Conservation (phyloP, 2,888 invertebrate genomes). For the Gari tellinella region DNA sequence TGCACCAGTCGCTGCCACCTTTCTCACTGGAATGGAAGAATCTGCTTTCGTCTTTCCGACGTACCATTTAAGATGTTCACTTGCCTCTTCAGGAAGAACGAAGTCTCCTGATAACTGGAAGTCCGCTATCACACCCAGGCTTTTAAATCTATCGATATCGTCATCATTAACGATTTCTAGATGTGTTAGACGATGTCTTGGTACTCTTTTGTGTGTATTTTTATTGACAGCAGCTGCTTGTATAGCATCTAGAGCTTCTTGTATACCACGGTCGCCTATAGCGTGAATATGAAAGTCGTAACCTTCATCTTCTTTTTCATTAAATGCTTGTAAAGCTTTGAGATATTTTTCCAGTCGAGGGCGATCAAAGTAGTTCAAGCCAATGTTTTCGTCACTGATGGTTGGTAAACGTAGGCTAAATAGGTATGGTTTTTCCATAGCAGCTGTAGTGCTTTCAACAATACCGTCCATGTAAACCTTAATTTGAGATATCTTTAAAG, state of each 20-base stretch:
- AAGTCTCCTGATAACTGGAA: too few relatives aligned
- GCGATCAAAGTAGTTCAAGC: slow-evolving; percentile 50
- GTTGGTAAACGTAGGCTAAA: slow-evolving; percentile 30
- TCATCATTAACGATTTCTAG: too few relatives aligned
- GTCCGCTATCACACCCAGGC: too few relatives aligned
- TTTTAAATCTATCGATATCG: too few relatives aligned
- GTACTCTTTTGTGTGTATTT: too few relatives aligned
- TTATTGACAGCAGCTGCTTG: slow-evolving; percentile 1
- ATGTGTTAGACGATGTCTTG: too few relatives aligned
- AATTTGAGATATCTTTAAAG: slow-evolving; percentile 34
- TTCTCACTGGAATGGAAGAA: too few relatives aligned
- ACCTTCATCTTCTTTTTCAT: slow-evolving; percentile 17
- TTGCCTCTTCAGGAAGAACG: too few relatives aligned
- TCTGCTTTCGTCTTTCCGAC: too few relatives aligned
- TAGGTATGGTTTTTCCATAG: slow-evolving; percentile 36
- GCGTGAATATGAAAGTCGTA: slow-evolving; percentile 55
- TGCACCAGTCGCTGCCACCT: too few relatives aligned
- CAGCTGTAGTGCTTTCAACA: slow-evolving; percentile 46
- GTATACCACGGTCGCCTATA: slow-evolving; percentile 52
- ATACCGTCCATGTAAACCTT: slow-evolving; percentile 53
- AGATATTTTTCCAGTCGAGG: slow-evolving; percentile 31
- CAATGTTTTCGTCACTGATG: slow-evolving; percentile 29
- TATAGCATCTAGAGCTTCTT: slow-evolving; percentile 44
- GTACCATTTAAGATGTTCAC: too few relatives aligned
- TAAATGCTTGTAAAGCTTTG: slow-evolving; percentile 35